phyloP scores from a whole-genome alignment of 2,797 vertebrate species.

The Morelia viridis region DNA sequence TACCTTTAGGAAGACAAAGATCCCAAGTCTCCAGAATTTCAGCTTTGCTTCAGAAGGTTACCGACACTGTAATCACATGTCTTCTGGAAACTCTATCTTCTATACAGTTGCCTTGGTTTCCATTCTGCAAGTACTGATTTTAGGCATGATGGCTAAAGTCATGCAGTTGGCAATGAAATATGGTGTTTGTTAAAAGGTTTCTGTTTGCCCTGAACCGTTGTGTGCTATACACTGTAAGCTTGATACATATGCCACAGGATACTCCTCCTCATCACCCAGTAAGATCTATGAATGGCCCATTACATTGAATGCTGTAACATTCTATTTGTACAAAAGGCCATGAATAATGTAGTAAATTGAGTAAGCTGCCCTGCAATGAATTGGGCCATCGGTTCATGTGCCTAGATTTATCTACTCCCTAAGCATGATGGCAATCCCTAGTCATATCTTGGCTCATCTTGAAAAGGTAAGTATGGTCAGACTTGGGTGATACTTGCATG shows the following conservation, averaged over 20 bases:
- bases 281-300: not conserved
- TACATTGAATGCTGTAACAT: not conserved
- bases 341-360: not conserved
- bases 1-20: slow-evolving; percentile 48
- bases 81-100: not conserved
- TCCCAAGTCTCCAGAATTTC: slow-evolving; percentile 44
- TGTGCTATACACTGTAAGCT: not conserved
- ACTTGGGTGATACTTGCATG: not conserved
- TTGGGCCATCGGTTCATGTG: not conserved
- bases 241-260: no score
- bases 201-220: not conserved
- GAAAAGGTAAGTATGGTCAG: not conserved
- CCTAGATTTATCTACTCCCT: not conserved
- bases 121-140: not conserved
- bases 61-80: slow-evolving; percentile 44
- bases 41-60: slow-evolving; percentile 51
- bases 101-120: not conserved
- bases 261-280: no score
- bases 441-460: not conserved
- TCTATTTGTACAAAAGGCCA: not conserved
- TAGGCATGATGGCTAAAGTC: not conserved
- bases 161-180: not conserved
- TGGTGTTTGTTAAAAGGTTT: not conserved
- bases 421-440: not conserved
- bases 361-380: no score